Percentiles rank a stretch among this genome's conserved stretches.
Conservation (phyloP, 1,140 invertebrate species). For the Drosophila obscura region DNA sequence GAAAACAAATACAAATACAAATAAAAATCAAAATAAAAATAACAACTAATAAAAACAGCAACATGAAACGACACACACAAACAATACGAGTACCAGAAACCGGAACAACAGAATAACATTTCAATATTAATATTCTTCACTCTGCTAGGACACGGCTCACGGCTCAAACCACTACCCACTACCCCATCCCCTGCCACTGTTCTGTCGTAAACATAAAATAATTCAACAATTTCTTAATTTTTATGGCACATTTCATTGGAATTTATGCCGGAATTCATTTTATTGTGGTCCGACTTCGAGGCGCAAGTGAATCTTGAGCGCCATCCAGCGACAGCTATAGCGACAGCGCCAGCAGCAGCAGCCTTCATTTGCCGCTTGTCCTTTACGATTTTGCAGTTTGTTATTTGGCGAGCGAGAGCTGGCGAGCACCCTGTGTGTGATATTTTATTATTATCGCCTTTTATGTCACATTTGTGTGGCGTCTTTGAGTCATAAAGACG, state of each 20-base stretch:
- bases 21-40: slow-evolving; percentile 13
- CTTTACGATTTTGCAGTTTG: slow-evolving; percentile 80
- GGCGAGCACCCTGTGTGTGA: slow-evolving; percentile 41
- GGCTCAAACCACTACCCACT: too few relatives aligned
- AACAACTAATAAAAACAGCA: slow-evolving; percentile 43
- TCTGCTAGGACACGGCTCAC: slow-evolving; percentile 8
- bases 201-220: slow-evolving; percentile 69
- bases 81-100: slow-evolving; percentile 25
- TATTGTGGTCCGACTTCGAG: slow-evolving; percentile 40
- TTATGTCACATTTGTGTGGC: slow-evolving; percentile 82
- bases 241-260: slow-evolving; percentile 66
- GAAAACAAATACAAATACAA: slow-evolving; percentile 31
- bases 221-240: slow-evolving; percentile 81
- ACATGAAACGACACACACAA: slow-evolving; percentile 21
- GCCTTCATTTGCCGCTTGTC: slow-evolving; percentile 51
- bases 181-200: neutral
- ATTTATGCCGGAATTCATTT: slow-evolving; percentile 60
- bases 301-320: slow-evolving; percentile 72
- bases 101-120: slow-evolving; percentile 27
- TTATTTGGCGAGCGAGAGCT: slow-evolving; percentile 56
- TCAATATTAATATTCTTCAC: slow-evolving; percentile 67
- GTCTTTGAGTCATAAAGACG: slow-evolving; percentile 79
- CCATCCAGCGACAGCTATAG: slow-evolving; percentile 59
- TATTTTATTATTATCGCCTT: slow-evolving; percentile 82
- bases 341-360: neutral